phyloP scores from a whole-genome alignment of 2,113 vertebrate species.

The Dasyprocta punctata region DNA sequence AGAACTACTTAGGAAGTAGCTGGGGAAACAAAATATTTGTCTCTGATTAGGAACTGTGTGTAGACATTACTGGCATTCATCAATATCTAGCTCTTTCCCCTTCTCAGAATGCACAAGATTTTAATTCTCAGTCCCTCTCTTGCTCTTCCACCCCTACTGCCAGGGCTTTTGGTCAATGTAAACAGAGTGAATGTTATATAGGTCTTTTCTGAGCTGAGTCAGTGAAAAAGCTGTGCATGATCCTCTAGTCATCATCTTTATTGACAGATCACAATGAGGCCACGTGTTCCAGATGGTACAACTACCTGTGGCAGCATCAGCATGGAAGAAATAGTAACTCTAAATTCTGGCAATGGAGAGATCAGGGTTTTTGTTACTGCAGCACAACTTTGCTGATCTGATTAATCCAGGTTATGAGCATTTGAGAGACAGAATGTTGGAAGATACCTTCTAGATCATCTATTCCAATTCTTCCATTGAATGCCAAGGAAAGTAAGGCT shows the following conservation, averaged over 20 bases:
- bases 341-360: not conserved
- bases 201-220: not conserved
- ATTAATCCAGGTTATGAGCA: not conserved
- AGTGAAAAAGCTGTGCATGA: not conserved
- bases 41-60: not conserved
- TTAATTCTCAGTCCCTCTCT: not conserved
- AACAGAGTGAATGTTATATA: not conserved
- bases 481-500: not conserved
- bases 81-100: not conserved
- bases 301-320: not conserved
- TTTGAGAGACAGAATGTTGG: not conserved
- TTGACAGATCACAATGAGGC: not conserved
- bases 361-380: not conserved
- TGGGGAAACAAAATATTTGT: not conserved
- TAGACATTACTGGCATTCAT: accelerated
- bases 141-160: not conserved
- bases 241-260: not conserved
- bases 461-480: not conserved
- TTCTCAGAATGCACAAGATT: not conserved
- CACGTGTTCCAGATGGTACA: not conserved
- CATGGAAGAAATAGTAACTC: not conserved
- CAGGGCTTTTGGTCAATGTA: not conserved
- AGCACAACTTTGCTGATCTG: not conserved
- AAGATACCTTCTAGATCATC: not conserved
- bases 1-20: not conserved